Percentiles rank a stretch among this genome's conserved stretches.
Evolutionary conservation across 2,888 invertebrate species (phyloP).

Genomic region (Plebejus argus): DNA sequence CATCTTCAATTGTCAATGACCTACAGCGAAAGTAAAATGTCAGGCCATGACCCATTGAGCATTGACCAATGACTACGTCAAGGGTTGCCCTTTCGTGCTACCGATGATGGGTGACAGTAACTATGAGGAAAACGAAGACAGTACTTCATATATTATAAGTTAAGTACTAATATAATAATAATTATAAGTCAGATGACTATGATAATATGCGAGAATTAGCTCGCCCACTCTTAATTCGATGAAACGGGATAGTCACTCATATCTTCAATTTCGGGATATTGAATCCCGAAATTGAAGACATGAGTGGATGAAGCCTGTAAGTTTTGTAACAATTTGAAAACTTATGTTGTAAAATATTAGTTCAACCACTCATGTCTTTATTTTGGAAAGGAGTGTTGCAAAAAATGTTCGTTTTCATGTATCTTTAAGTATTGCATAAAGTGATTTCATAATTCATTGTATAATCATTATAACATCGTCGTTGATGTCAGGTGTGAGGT

Average conservation of each 20-base stretch:
- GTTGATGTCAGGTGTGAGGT: not conserved
- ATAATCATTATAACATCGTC: not conserved
- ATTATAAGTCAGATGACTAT: no score
- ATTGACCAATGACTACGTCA: not conserved
- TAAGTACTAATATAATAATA: no score
- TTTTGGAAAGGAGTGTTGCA: not conserved
- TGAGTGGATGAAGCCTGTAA: no score
- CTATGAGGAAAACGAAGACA: not conserved
- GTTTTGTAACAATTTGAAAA: no score
- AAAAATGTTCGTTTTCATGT: not conserved
- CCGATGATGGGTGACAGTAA: not conserved
- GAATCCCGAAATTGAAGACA: no score
- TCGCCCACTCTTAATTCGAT: no score
- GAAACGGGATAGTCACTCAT: no score
- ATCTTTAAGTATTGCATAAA: not conserved
- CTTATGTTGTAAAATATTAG: no score
- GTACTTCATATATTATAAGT: not conserved
- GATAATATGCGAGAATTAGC: no score
- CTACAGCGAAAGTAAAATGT: not conserved
- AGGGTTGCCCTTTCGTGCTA: not conserved
- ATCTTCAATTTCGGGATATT: no score
- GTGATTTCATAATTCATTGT: no score
- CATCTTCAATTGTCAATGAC: not conserved
- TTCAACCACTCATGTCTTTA: not conserved
- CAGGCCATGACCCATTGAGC: not conserved